Conservation (phyloP, 2,797 vertebrate genomes). For the Acridotheres tristis region DNA sequence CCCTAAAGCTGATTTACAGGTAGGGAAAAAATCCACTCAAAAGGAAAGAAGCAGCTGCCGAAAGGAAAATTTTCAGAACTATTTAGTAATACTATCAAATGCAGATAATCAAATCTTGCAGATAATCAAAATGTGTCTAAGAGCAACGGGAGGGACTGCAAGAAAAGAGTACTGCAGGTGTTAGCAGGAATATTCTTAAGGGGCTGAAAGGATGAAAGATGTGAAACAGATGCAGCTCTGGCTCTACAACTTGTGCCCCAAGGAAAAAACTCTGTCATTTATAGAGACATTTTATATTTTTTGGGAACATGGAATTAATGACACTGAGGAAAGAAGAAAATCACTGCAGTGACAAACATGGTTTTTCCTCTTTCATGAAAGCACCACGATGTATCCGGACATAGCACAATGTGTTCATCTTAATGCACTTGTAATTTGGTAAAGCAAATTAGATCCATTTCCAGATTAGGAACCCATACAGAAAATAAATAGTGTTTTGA, state of each 20-base stretch:
- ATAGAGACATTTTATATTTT: neutral
- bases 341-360: neutral
- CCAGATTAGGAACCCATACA: constrained; percentile 22
- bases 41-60: neutral
- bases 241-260: neutral
- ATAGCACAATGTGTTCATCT: neutral
- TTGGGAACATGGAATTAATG: neutral
- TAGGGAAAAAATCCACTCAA: neutral
- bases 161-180: neutral
- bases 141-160: neutral
- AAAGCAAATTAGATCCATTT: constrained; percentile 55
- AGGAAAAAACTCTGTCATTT: neutral
- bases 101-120: neutral
- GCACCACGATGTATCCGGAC: neutral
- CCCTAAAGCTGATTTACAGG: constrained; percentile 47
- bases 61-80: constrained; percentile 28
- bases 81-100: constrained; percentile 28
- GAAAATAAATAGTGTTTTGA: neutral
- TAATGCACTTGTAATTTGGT: constrained; percentile 44
- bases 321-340: constrained; percentile 15
- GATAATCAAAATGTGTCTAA: neutral
- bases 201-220: neutral
- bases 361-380: constrained; percentile 15
- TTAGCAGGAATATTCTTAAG: constrained; percentile 11
- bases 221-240: neutral